Evolutionary conservation across 2,797 vertebrate species (phyloP).

Genomic region (Sebastes iracundus): DNA sequence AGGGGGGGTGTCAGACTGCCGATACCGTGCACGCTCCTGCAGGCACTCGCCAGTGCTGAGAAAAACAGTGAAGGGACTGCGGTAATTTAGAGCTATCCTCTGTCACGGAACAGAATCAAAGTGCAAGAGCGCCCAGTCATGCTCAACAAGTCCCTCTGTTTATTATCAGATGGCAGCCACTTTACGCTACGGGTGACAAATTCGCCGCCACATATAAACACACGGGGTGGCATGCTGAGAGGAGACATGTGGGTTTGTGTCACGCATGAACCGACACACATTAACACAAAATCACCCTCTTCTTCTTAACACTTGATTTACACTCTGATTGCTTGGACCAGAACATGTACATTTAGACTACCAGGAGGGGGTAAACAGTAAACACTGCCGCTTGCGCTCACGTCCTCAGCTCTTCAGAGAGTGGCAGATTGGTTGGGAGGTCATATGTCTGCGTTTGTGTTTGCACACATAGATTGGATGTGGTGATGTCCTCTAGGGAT

Average conservation of each 20-base stretch:
- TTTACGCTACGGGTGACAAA: slow-evolving; percentile 42
- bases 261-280: not conserved
- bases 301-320: not conserved
- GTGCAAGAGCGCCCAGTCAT: slow-evolving; percentile 64
- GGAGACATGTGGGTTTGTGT: slow-evolving; percentile 2
- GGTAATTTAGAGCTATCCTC: slow-evolving; percentile 62
- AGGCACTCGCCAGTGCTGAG: slow-evolving; percentile 25
- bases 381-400: not conserved
- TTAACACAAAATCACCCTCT: not conserved
- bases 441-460: slow-evolving; percentile 9
- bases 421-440: not conserved
- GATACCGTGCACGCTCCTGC: slow-evolving; percentile 29
- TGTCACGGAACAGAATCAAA: slow-evolving; percentile 59
- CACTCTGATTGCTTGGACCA: not conserved
- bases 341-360: not conserved
- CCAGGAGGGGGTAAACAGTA: not conserved
- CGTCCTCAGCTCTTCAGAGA: not conserved
- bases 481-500: not conserved
- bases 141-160: slow-evolving; percentile 74
- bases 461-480: slow-evolving; percentile 12
- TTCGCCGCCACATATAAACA: slow-evolving; percentile 30
- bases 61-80: slow-evolving; percentile 5
- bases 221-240: slow-evolving; percentile 16
- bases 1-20: slow-evolving; percentile 10
- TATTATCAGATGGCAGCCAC: slow-evolving; percentile 70